phyloP scores from a whole-genome alignment of 2,797 vertebrate genomes.

The Capromys pilorides region DNA sequence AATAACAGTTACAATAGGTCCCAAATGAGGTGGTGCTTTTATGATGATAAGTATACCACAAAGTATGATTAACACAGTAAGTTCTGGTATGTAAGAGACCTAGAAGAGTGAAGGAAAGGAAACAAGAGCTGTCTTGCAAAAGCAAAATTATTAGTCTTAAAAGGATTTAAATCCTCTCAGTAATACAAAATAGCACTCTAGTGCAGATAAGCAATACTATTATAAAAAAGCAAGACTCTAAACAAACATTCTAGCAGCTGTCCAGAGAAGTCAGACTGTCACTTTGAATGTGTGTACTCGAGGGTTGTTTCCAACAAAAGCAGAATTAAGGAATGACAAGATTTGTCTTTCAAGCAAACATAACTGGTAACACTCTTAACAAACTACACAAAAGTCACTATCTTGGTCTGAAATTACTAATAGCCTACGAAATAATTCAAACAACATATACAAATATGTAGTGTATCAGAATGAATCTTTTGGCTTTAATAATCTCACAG shows the following conservation, averaged over 20 bases:
- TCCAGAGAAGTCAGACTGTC: background rate
- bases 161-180: background rate
- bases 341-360: background rate
- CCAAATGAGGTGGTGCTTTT: background rate
- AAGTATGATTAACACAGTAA: background rate
- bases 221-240: background rate
- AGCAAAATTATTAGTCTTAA: background rate
- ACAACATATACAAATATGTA: background rate
- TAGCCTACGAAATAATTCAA: background rate
- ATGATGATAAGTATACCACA: background rate
- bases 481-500: background rate
- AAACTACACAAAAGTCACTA: background rate
- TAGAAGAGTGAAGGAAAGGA: background rate
- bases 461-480: constrained; percentile 1
- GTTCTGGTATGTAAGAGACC: background rate
- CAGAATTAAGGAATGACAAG: background rate
- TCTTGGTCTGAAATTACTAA: background rate
- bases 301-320: constrained; percentile 26
- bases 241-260: background rate
- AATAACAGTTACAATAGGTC: constrained; percentile 20
- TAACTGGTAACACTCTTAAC: background rate
- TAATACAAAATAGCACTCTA: background rate
- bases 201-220: background rate
- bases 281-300: background rate
- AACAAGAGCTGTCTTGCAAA: background rate